Conservation (phyloP, 2,797 vertebrate species). For the Oryzias dopingdopingensis region DNA sequence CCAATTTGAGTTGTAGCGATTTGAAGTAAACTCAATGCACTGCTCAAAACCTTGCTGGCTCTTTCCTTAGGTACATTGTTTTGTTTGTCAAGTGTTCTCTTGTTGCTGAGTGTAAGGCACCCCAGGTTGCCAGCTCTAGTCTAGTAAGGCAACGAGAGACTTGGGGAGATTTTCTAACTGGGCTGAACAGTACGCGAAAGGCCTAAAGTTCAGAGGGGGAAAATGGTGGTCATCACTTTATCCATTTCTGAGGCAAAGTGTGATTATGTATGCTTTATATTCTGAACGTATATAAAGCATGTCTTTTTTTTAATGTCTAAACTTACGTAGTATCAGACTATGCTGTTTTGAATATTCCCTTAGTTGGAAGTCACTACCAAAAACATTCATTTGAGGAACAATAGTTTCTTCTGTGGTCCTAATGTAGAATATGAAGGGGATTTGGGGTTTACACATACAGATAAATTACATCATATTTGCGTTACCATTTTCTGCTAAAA, state of each 20-base stretch:
- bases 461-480: not conserved
- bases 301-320: no score
- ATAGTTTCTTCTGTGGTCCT: not conserved
- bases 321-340: no score
- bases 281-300: no score
- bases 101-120: constrained; percentile 59
- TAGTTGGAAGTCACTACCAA: no score
- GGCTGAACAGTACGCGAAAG: constrained; percentile 61
- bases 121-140: constrained; percentile 54
- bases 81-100: constrained; percentile 62
- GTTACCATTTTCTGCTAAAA: constrained; percentile 24
- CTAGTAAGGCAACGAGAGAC: constrained; percentile 44
- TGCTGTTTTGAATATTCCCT: no score
- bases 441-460: constrained; percentile 14
- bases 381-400: not conserved
- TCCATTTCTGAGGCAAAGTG: constrained; percentile 25
- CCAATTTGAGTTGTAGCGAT: constrained; percentile 21
- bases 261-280: constrained; percentile 14
- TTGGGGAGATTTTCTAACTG: constrained; percentile 57
- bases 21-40: constrained; percentile 58
- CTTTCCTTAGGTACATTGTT: constrained; percentile 59
- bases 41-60: constrained; percentile 71
- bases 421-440: constrained; percentile 14
- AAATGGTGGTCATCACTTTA: constrained; percentile 56
- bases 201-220: constrained; percentile 62